Conservation (phyloP, 2,888 invertebrate genomes). For the Adineta ricciae region DNA sequence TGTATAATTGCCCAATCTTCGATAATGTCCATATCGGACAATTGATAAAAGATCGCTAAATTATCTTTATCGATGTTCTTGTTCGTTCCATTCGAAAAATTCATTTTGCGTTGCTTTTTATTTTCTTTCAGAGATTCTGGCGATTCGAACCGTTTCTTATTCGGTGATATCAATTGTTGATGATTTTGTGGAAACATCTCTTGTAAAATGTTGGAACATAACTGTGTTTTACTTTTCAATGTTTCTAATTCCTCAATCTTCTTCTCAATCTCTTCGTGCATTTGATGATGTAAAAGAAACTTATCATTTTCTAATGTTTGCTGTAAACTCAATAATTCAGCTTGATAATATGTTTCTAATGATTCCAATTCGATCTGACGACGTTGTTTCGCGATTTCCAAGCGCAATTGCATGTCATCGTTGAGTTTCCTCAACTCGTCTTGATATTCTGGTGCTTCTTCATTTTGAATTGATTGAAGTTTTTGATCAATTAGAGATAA, state of each 20-base stretch:
- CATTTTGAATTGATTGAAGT: neutral
- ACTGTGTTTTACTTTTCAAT: conserved; percentile 20
- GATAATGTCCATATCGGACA: conserved; percentile 33
- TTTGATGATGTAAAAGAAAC: neutral
- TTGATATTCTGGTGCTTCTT: conserved; percentile 8
- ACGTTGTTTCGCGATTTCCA: conserved; percentile 11
- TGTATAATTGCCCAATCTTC: conserved; percentile 34
- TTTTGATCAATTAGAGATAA: conserved; percentile 13
- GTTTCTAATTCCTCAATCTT: conserved; percentile 10
- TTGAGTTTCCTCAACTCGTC: neutral
- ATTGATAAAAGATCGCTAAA: conserved; percentile 29
- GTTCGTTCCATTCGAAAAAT: neutral
- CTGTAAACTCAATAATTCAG: conserved; percentile 6
- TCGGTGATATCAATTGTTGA: neutral
- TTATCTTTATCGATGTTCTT: neutral
- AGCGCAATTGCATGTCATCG: conserved; percentile 17
- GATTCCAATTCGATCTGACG: conserved; percentile 19
- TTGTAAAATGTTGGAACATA: conserved; percentile 16
- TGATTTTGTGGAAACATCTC: conserved; percentile 13
- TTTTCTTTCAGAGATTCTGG: neutral
- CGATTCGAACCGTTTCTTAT: conserved; percentile 9
- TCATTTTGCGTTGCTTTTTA: neutral
- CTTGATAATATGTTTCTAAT: neutral
- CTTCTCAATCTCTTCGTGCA: neutral
- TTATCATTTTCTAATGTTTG: conserved; percentile 22